phyloP scores from a whole-genome alignment of 2,113 vertebrate species.

The Malurus cyaneus region DNA sequence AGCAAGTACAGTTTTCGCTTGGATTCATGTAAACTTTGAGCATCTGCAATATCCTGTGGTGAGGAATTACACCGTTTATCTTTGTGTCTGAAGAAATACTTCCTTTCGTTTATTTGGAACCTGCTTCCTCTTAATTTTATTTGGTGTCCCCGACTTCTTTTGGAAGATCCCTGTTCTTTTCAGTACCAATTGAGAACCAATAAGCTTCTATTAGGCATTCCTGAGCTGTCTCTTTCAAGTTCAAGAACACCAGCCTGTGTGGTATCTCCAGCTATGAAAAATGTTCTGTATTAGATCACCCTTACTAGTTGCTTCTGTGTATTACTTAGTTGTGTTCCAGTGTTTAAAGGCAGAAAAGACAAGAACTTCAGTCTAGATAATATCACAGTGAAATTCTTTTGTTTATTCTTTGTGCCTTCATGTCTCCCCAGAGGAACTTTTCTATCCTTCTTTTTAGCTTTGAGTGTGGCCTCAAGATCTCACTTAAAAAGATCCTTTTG shows the following conservation, averaged over 20 bases:
- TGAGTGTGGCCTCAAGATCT: background rate
- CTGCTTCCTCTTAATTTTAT: background rate
- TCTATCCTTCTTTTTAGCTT: background rate
- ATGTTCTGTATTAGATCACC: background rate
- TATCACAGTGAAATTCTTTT: background rate
- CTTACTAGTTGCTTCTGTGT: background rate
- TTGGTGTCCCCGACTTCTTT: background rate
- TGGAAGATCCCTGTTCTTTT: background rate
- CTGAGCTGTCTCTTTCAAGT: background rate
- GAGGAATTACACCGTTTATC: background rate
- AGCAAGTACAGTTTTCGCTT: background rate
- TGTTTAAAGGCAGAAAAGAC: background rate
- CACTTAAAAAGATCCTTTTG: background rate
- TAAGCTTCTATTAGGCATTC: background rate
- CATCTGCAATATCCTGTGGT: slow-evolving; percentile 11
- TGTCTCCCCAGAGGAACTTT: background rate
- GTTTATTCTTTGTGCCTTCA: background rate
- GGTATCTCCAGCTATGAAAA: background rate
- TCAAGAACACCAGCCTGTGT: background rate
- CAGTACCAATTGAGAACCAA: background rate
- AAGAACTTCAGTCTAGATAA: background rate
- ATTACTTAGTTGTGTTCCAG: background rate
- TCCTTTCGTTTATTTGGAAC: background rate
- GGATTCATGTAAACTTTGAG: slow-evolving; percentile 9
- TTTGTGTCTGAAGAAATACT: background rate